These are phyloP conservation scores for Lepus oiostolus DNA, from an alignment of 2,797 vertebrate species.

Conservation along the genomic window DNA sequence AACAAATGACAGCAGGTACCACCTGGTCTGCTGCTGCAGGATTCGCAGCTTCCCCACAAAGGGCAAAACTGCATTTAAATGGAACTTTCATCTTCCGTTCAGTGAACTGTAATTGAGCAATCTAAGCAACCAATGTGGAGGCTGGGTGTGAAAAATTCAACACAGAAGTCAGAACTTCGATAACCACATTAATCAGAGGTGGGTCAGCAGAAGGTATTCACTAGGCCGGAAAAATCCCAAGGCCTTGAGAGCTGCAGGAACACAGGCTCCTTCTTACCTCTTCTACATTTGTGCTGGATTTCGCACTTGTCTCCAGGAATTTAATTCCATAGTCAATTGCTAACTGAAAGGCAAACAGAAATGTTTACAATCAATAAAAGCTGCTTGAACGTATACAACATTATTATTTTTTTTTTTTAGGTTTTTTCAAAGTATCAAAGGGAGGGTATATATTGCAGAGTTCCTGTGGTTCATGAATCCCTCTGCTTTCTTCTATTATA, in stretches of 20 bases:
- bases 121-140: not conserved
- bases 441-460: conserved; percentile 26
- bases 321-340: conserved; percentile 99
- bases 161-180: not conserved
- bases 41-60: conserved; percentile 61
- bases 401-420: not conserved
- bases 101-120: not conserved
- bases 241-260: not conserved
- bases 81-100: conserved; percentile 38
- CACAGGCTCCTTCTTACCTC: conserved; percentile 91
- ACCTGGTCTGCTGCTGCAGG: not conserved
- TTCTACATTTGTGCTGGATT: conserved; percentile 98
- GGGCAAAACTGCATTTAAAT: conserved; percentile 25
- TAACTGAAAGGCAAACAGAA: conserved; percentile 90
- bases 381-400: conserved; percentile 13
- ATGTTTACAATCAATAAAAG: conserved; percentile 28
- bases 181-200: not conserved
- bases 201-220: conserved; percentile 8
- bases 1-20: not conserved
- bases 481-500: conserved; percentile 39
- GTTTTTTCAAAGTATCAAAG: conserved; percentile 34
- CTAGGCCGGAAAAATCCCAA: conserved; percentile 3
- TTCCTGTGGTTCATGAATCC: not conserved
- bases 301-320: conserved; percentile 99
- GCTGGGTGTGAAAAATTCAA: not conserved